Base-by-base conservation (phyloP, 2,888 invertebrate genomes). In the Drosophila merina region DNA sequence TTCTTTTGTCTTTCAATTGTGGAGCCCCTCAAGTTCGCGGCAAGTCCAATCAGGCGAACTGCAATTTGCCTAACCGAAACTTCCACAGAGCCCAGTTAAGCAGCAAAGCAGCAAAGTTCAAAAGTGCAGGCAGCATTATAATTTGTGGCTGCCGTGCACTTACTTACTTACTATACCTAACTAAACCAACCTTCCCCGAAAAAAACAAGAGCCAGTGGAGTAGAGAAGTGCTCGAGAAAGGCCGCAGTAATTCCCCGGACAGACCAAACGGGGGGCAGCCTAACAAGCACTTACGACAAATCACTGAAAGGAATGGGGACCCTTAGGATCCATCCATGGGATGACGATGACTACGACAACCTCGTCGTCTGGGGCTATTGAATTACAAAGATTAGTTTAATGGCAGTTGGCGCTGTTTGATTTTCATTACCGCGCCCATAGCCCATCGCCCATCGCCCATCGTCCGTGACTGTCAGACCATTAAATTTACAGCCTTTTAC, bases 361-460 rank as follows among this genome's bases (percentile, higher is more conserved):
- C 40, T n/a, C 38, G 40, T 40, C 71, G 72, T 72, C 76, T 67
- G 68, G 5, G 56, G 83, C 83, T 86, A 88, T 88, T 84, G 87
- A 87, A 89, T 88, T 88, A 89, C 89, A 76, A 77, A 87, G 87
- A 88, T 88, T 89, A 89, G 88, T 88, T 87, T 88, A 88, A 88
- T 88, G 88, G 88, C 89, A 88, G 86, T 88, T 86, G 87, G 89
- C 74, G 85, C 77, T 86, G 78, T 87, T 88, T 86, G 86, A 87
- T 84, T 84, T 85, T 82, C 86, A 87, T 84, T 84, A 82, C 83
- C 76, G 20, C 57, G 44, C 45, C 74, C 78, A 71, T 20, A 12
- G n/a, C 28, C 82, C 78, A 71, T 20, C 25, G n/a, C 28, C 82
- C 76, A 12, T 20, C 58, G 58, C 58, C 75, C 78, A 74, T 31